Evolutionary conservation across 2,888 invertebrate species (phyloP), one percentile per base, ranked within the genome.

Genomic region (Tetranychus piercei): DNA sequence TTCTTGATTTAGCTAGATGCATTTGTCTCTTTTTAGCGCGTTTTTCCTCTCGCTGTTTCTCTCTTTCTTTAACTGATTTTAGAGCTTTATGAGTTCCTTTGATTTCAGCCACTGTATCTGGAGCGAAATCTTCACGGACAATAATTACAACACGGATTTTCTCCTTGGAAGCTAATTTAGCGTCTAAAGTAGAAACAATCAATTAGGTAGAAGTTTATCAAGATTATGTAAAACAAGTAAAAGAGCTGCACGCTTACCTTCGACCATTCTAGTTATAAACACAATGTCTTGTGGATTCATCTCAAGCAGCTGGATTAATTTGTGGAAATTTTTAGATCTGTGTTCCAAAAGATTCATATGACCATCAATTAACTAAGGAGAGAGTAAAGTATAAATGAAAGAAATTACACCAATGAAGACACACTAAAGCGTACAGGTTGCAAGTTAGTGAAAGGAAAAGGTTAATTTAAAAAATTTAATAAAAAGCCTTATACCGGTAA

Each of bases 401-500:
- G 5, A 65, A 65, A 3, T 8, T 15, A 15, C 1, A 1, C 15
- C 11, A 18, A n/a, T 20, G 6, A 6, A 6, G 20, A 66, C n/a
- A 20, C 20, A 11, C 66, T 20, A 20, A 66, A 66, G 15, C 9
- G 34, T 34, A 34, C 34, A 34, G 4, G 34, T 34, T 34, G 34
- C 0, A 34, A 34, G 34, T 65, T 65, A 1, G 65, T 20, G 7
- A 18, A 64, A 18, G 15, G 6, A 3, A 15, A 18, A 4, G 15
- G 18, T 20, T 11, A 66, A 66, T 66, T 2, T 11, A 66, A 66
- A 6, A 8, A 66, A 20, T 20, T n/a, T n/a, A n/a, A 20, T 18
- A 66, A n/a, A 20, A 20, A n/a, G 20, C 15, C 71, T 22, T n/a
- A 7, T 34, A 71, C 23, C 23, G 71, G 71, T 71, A 71, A 71